Base-by-base conservation (phyloP, 2,888 invertebrate species). In the Lucinisca nassula region DNA sequence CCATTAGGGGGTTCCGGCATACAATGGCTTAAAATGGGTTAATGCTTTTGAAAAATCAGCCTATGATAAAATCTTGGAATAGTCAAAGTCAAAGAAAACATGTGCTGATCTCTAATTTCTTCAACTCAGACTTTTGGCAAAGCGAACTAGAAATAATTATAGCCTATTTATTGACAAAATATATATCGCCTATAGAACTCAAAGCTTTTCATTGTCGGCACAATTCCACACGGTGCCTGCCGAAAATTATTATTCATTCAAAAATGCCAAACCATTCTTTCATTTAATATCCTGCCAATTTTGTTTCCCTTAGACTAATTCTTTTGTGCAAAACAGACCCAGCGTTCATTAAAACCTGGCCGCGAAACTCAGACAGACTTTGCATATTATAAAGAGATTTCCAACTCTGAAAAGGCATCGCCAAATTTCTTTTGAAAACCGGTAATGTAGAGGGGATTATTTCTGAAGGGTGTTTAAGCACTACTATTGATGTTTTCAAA, bases 311-410 rank as follows among this genome's bases (percentile, higher is more conserved):
- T 49, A 79, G 67, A 79, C 27, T 61, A 67, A 79, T 35, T 79
- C 79, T 79, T 70, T 72, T 79, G 72, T 72, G 40, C 24, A 45
- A 73, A 79, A 70, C 79, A 79, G 79, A 79, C 79, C 35, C 27
- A 49, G 40, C 40, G 32, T 70, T 70, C 61, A 79, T 79, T 79
- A 79, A 79, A 45, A 67, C 67, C 79, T 70, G 40, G 40, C 38
- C 37, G 8, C 77, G 24, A 67, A 67, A 67, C 67, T 32, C 67
- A 67, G 32, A 67, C 74, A 74, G 74, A 74, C 45, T 74, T 74
- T 40, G 74, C 40, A 74, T 30, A 74, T 74, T 74, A 74, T 45
- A 74, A 74, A 74, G 74, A 74, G 49, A 74, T 49, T 74, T 74
- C 67, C 67, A 67, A 67, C 67, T 67, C 35, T 67, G 67, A 67